These are phyloP conservation scores for Musca vetustissima DNA, from an alignment of 1,140 invertebrate species.

Conservation along the genomic window DNA sequence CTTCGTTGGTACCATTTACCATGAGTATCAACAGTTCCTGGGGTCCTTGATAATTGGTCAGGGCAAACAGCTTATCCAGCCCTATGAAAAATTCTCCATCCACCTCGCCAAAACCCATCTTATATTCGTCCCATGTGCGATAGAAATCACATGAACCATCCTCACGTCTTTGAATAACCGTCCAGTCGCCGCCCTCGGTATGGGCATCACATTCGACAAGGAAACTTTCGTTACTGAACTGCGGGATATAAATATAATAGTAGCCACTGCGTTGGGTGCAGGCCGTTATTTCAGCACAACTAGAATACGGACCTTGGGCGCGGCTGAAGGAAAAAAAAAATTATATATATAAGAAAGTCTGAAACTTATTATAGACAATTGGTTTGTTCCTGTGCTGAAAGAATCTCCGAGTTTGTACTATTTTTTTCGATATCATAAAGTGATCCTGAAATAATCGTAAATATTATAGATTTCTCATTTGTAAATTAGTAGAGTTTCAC, in stretches of 20 bases:
- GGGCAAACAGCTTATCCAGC: slow-evolving; percentile 61
- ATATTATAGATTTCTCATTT: too few relatives aligned
- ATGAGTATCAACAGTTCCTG: slow-evolving; percentile 67
- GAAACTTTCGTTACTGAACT: neutral
- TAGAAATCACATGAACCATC: slow-evolving; percentile 67
- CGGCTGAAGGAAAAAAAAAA: too few relatives aligned
- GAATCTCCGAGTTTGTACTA: too few relatives aligned
- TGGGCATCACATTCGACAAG: neutral
- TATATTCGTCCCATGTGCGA: slow-evolving; percentile 65
- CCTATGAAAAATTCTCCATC: slow-evolving; percentile 67
- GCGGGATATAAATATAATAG: neutral
- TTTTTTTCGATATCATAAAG: too few relatives aligned
- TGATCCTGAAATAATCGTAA: too few relatives aligned
- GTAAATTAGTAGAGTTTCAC: too few relatives aligned
- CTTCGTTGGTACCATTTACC: slow-evolving; percentile 57
- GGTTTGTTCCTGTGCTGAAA: too few relatives aligned
- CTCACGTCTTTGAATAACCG: slow-evolving; percentile 63
- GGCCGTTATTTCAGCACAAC: neutral
- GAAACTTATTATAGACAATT: too few relatives aligned
- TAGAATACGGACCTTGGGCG: too few relatives aligned
- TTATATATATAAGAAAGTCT: too few relatives aligned
- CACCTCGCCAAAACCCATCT: slow-evolving; percentile 64
- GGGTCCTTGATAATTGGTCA: slow-evolving; percentile 61
- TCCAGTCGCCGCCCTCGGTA: neutral
- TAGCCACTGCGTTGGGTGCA: neutral